These are phyloP conservation scores for Taurulus bubalis DNA, from an alignment of 2,113 vertebrate species.

Conservation along the genomic window DNA sequence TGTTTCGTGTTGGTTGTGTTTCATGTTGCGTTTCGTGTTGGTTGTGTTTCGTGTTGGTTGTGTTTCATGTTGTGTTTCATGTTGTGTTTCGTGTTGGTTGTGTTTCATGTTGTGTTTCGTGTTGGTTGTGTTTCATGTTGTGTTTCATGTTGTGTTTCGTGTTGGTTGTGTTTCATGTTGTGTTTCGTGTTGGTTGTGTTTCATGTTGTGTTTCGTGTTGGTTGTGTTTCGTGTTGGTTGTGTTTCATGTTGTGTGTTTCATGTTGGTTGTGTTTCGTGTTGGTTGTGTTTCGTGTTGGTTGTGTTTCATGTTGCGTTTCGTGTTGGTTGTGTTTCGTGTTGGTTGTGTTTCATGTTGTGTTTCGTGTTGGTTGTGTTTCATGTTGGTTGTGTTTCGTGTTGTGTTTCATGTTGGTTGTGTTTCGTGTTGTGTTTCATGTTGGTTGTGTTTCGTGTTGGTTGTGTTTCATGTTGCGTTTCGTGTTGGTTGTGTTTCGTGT, in stretches of 20 bases:
- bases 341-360: not conserved
- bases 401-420: not conserved
- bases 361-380: not conserved
- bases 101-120: not conserved
- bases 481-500: too few relatives aligned
- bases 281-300: too few relatives aligned
- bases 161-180: not conserved
- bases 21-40: not conserved
- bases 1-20: too few relatives aligned
- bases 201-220: not conserved
- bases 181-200: not conserved
- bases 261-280: not conserved
- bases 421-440: not conserved
- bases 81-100: not conserved
- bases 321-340: too few relatives aligned
- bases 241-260: not conserved
- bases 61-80: not conserved
- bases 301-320: not conserved
- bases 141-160: too few relatives aligned
- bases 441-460: not conserved
- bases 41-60: not conserved
- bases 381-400: not conserved
- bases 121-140: not conserved
- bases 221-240: not conserved
- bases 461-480: not conserved